Percentiles rank a stretch among this genome's conserved stretches.
Conservation (phyloP, 2,888 invertebrate genomes). For the Coecobrya sp. region DNA sequence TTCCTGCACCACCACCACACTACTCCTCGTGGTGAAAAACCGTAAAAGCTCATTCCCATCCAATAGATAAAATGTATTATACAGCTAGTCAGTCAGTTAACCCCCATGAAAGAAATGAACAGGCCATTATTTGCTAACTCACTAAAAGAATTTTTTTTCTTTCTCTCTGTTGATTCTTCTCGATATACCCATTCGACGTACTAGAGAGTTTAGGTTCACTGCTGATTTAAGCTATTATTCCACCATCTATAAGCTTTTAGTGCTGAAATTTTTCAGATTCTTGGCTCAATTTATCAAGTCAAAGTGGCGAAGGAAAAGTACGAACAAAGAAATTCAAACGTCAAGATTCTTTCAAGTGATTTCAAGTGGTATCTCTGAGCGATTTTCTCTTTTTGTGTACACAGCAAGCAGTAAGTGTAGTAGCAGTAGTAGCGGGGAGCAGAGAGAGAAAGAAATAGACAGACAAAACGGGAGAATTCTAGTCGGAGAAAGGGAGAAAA, state of each 20-base stretch:
- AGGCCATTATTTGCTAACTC: constrained; percentile 58
- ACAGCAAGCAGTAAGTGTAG: constrained; percentile 21
- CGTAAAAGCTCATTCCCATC: neutral
- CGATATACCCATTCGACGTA: neutral
- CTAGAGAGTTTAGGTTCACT: constrained; percentile 14
- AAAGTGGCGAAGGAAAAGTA: constrained; percentile 76
- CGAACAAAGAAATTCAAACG: constrained; percentile 81
- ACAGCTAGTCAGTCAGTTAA: constrained; percentile 35
- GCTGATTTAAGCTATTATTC: constrained; percentile 62
- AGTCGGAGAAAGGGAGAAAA: constrained; percentile 46
- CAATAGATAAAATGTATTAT: constrained; percentile 35
- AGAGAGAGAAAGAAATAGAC: constrained; percentile 41
- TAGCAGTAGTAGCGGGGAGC: neutral
- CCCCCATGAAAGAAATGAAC: constrained; percentile 56
- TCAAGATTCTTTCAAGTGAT: constrained; percentile 83
- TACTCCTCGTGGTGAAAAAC: constrained; percentile 15
- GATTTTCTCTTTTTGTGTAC: constrained; percentile 76
- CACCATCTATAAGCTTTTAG: constrained; percentile 78
- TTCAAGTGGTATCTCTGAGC: constrained; percentile 81
- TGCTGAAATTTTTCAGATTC: constrained; percentile 81
- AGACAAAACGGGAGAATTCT: constrained; percentile 23
- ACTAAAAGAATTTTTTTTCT: constrained; percentile 43
- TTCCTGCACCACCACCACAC: neutral
- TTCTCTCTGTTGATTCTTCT: constrained; percentile 37
- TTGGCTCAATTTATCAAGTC: constrained; percentile 82